Evolutionary conservation across 2,113 vertebrate genomes (phyloP).

Genomic region (Megaceryle maxima): DNA sequence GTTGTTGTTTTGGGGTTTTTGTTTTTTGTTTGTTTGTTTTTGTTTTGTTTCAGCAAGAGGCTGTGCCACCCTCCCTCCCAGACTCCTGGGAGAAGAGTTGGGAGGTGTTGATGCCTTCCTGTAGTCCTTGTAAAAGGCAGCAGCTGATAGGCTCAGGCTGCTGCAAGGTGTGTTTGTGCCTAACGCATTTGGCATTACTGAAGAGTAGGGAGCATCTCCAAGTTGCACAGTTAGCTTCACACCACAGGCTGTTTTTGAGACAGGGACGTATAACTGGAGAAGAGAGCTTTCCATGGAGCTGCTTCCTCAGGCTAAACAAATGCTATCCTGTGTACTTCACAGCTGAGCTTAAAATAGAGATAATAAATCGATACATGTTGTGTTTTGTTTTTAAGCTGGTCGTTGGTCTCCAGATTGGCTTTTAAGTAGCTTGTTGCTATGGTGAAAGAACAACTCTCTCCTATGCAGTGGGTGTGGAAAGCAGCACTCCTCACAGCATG

Average conservation of each 20-base stretch:
- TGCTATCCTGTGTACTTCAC: slow-evolving; percentile 6
- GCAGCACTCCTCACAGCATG: slow-evolving; percentile 4
- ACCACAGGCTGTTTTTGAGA: neutral
- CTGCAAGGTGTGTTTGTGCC: neutral
- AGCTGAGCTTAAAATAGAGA: slow-evolving; percentile 52
- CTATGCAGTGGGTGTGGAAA: slow-evolving; percentile 11
- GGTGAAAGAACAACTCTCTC: slow-evolving; percentile 45
- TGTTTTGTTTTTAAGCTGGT: slow-evolving; percentile 38
- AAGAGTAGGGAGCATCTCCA: neutral
- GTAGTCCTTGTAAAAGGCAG: neutral
- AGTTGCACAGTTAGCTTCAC: neutral
- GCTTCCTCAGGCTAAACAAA: slow-evolving; percentile 25
- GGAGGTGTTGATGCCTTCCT: neutral
- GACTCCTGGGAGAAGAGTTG: neutral
- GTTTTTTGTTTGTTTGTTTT: neutral
- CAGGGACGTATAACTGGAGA: neutral
- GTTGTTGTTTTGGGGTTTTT: no score
- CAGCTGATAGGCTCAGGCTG: neutral
- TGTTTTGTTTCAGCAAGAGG: neutral
- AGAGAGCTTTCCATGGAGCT: neutral
- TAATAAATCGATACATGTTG: slow-evolving; percentile 40
- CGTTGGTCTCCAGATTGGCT: slow-evolving; percentile 38
- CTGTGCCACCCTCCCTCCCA: neutral
- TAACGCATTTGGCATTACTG: neutral
- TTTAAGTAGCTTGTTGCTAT: slow-evolving; percentile 62